Base-by-base conservation (phyloP, 2,888 invertebrate species). In the Aromia moschata region DNA sequence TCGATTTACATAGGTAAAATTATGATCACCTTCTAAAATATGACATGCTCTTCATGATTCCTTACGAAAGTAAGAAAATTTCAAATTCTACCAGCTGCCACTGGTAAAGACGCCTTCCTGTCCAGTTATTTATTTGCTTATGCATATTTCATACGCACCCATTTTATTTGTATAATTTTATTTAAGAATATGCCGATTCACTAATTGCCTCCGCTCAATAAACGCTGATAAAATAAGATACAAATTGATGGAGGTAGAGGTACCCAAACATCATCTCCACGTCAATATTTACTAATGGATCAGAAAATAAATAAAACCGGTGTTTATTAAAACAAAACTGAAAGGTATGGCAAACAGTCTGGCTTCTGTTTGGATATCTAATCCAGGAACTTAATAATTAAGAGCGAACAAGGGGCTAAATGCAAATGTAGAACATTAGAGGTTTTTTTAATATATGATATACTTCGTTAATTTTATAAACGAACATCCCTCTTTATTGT, bases 221-320 rank as follows among this genome's bases (percentile, higher is more conserved):
- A 30, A n/a, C n/a, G 15, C 17, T n/a, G n/a, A n/a, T n/a, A n/a
- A 40, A 52, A 64, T 54, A 54, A 54, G 54, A 54, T 54, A 54
- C 54, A 44, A 54, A 54, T 54, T 44, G 54, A 54, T 38, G 33
- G 44, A 56, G 58, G 58, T 40, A 45, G 56, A 54, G 36, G 58
- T 56, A 58, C 60, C 57, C 60, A 56, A 41, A 47, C 41, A 17
- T 40, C 38, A 31, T 56, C 57, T 38, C 54, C 43, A n/a, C n/a
- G 61, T 66, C 66, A 66, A 64, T 66, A 66, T 66, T 66, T 63
- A 61, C 59, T 64, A 61, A 66, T 61, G 59, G 59, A 60, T 59
- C 60, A 56, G 56, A 57, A 66, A 66, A 59, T 61, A 59, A 66
- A 66, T 63, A 63, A 61, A 61, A 61, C 53, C 61, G 25, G 16